phyloP scores from a whole-genome alignment of 2,888 invertebrate genomes.

The Melolontha melolontha region DNA sequence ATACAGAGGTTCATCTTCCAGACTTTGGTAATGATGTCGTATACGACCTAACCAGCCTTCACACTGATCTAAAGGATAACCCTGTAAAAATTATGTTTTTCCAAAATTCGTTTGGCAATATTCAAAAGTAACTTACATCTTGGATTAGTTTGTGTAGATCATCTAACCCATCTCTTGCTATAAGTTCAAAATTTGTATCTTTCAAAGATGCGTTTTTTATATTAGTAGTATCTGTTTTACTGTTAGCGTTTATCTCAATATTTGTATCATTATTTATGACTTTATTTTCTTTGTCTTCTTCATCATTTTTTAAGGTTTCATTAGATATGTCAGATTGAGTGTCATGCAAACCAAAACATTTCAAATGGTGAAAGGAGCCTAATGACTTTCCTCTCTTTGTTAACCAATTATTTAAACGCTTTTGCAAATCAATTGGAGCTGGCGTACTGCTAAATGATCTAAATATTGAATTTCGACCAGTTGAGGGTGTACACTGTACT shows the following conservation, averaged over 20 bases:
- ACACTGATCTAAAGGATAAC: conserved; percentile 70
- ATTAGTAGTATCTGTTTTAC: conserved; percentile 4
- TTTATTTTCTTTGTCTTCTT: conserved; percentile 61
- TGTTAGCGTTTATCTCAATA: conserved; percentile 45
- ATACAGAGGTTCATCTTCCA: conserved; percentile 67
- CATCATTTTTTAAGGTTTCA: conserved; percentile 11
- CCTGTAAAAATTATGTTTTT: conserved; percentile 59
- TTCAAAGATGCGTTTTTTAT: conserved; percentile 10
- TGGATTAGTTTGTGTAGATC: conserved; percentile 68
- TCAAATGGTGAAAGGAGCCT: conserved; percentile 68
- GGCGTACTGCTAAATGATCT: conserved; percentile 28
- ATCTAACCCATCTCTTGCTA: conserved; percentile 67
- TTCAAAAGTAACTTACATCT: conserved; percentile 63
- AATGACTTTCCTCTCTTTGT: conserved; percentile 67
- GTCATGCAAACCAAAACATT: conserved; percentile 64
- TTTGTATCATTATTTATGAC: conserved; percentile 45
- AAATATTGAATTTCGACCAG: conserved; percentile 9
- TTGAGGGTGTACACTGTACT: conserved; percentile 26
- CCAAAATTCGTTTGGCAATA: conserved; percentile 4
- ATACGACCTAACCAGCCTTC: conserved; percentile 70
- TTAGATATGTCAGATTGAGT: conserved; percentile 24
- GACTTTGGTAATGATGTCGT: conserved; percentile 64
- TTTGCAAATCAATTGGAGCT: conserved; percentile 62
- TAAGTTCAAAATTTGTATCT: conserved; percentile 42
- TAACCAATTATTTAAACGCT: conserved; percentile 68